A percentile compares a stretch with the other conserved stretches of the same genome.
phyloP scores from a whole-genome alignment of 2,888 invertebrate genomes.

The Camptogramma bilineatum region DNA sequence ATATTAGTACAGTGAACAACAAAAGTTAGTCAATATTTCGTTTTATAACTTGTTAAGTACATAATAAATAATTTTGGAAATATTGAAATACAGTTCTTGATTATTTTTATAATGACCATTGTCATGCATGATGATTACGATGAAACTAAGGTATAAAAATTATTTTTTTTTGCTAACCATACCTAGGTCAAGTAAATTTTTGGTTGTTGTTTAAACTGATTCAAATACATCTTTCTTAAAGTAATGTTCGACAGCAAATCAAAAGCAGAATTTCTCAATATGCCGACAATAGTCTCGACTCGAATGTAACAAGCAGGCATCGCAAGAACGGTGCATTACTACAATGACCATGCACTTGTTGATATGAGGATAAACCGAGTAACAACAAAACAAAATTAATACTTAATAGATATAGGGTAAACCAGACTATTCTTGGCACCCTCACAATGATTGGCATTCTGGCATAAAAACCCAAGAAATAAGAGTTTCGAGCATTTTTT shows the following conservation, averaged over 20 bases:
- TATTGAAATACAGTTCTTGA: too few relatives aligned
- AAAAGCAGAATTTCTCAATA: conserved; percentile 27
- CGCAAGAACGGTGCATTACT: conserved; percentile 27
- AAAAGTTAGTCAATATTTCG: background rate
- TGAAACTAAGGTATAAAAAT: too few relatives aligned
- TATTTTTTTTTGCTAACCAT: background rate
- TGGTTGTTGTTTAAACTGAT: background rate
- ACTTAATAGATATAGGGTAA: background rate
- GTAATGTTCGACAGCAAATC: conserved; percentile 20
- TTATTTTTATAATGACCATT: too few relatives aligned
- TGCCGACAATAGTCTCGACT: conserved; percentile 29
- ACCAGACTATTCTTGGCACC: too few relatives aligned
- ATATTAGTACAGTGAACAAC: too few relatives aligned
- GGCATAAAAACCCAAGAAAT: too few relatives aligned
- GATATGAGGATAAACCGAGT: conserved; percentile 9
- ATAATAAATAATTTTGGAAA: too few relatives aligned
- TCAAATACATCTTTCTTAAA: conserved; percentile 3
- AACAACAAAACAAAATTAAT: background rate
- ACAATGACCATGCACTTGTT: conserved; percentile 21
- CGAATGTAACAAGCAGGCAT: conserved; percentile 28
- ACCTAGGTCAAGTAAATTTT: background rate
- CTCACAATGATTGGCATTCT: too few relatives aligned
- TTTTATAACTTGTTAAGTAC: too few relatives aligned
- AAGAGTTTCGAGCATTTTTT: too few relatives aligned
- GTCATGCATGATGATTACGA: too few relatives aligned